phyloP scores from a whole-genome alignment of 2,797 vertebrate genomes.

The Acrossocheilus fasciatus region DNA sequence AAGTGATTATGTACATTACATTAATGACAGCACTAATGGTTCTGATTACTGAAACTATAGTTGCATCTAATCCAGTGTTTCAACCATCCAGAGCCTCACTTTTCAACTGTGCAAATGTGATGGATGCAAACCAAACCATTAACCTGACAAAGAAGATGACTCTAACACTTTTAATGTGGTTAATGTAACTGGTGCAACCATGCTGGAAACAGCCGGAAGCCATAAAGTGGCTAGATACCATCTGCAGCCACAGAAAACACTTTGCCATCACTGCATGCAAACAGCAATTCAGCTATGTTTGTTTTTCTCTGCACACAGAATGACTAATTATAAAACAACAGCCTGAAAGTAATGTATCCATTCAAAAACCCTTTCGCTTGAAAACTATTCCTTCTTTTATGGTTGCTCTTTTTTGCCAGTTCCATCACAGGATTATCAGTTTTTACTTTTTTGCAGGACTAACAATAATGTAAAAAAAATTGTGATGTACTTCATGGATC shows the following conservation, averaged over 20 bases:
- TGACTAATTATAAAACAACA: background rate
- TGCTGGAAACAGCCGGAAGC: conserved; percentile 13
- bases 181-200: background rate
- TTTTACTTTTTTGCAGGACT: background rate
- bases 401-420: background rate
- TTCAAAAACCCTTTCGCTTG: background rate
- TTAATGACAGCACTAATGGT: background rate
- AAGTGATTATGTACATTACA: background rate
- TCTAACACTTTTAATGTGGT: background rate
- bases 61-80: background rate
- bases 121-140: background rate
- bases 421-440: background rate
- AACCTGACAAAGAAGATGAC: background rate
- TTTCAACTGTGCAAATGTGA: background rate
- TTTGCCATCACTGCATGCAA: background rate
- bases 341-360: background rate
- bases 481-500: conserved; percentile 88
- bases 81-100: background rate
- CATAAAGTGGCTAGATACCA: conserved; percentile 13
- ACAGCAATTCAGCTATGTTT: background rate
- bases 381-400: background rate
- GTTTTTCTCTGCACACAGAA: background rate
- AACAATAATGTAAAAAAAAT: background rate
- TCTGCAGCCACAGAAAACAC: background rate
- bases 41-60: background rate